Base-by-base conservation (phyloP, 53 echinoderm and acorn worm species). In the Arbacia lixula region DNA sequence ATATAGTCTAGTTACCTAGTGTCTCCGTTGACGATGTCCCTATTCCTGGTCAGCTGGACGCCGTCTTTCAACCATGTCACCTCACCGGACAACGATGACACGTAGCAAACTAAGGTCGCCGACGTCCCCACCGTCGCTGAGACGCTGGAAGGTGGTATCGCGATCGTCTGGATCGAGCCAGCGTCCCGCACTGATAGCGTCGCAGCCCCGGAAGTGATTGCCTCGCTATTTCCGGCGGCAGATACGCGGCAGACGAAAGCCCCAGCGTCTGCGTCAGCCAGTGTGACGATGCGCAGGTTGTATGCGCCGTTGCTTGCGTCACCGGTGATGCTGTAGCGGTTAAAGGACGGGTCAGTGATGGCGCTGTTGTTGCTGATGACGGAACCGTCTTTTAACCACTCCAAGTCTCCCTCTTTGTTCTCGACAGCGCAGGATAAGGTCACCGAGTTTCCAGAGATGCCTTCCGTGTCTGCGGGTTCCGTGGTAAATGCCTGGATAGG, bases 371-470 rank as follows among this genome's bases (percentile, higher is more conserved):
- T 86, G 74, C 90, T 91, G 22, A 98, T 86, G 62, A 86, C 54
- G 40, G 75, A 49, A 32, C 90, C 94, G 53, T 92, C 91, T 42
- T 88, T 88, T 11, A 85, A 38, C 94, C 99, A 94, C 52, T 86
- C 77, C 9, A 98, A 71, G 29, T 56, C 79, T 26, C 99, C 99
- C 66, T 94, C 92, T 63, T 94, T 98, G 83, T 98, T 88, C 52
- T 71, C 85, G 63, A 98, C 66, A 19, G 52, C 68, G 60, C 99
- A 98, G 17, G 43, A 53, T 43, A 98, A 63, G 5, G 89, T 89
- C 76, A 87, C 91, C 0, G 92, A 83, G 16, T 85, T 90, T 32
- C 90, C 99, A 9, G 63, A 39, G 35, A 91, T 56, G 8, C 78
- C 94, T 12, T 67, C 51, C 6, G 87, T 83, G 54, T 90, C 86